phyloP scores from a whole-genome alignment of 2,888 invertebrate genomes.

The Andrena dorsata region DNA sequence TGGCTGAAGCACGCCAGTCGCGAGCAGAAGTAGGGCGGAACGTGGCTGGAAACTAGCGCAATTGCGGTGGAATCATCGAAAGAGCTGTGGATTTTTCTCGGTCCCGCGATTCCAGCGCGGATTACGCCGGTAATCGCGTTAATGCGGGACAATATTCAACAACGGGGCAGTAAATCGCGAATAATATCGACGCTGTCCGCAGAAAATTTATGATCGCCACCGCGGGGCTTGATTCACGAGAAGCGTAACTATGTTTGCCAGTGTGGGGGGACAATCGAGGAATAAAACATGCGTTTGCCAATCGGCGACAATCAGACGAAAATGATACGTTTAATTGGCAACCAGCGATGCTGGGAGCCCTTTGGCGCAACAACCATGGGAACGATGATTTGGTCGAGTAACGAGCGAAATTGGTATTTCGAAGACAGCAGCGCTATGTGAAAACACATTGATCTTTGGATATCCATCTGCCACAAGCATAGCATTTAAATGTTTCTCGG shows the following conservation, averaged over 20 bases:
- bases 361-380: constrained; percentile 22
- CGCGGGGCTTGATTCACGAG: constrained; percentile 20
- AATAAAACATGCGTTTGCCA: constrained; percentile 35
- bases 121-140: constrained; percentile 32
- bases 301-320: constrained; percentile 30
- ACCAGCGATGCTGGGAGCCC: neutral
- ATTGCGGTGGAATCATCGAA: neutral
- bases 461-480: neutral
- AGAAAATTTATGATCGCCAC: constrained; percentile 32
- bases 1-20: neutral
- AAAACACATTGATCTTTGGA: neutral
- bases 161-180: constrained; percentile 41
- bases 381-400: constrained; percentile 12
- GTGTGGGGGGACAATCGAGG: constrained; percentile 27
- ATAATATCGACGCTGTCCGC: constrained; percentile 32
- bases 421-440: neutral
- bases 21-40: neutral
- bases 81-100: neutral
- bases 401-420: neutral
- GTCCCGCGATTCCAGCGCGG: neutral
- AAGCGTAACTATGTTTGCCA: constrained; percentile 39
- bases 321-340: constrained; percentile 39
- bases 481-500: neutral
- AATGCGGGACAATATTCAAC: constrained; percentile 42
- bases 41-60: neutral